Conservation (phyloP, 2,113 vertebrate species). For the Halcyon malimbica region DNA sequence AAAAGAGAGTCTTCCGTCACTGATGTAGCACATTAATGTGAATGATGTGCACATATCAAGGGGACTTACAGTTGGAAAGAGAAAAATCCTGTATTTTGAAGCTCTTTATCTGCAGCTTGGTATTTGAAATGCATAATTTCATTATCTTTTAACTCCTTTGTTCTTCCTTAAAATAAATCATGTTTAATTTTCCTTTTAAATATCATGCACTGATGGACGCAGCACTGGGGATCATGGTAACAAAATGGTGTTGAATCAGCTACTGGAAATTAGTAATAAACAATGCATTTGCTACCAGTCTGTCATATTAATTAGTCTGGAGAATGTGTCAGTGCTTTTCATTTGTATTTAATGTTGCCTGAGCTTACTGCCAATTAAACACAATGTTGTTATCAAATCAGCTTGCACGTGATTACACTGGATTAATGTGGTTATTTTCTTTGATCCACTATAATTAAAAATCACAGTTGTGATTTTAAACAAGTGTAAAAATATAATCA, state of each 20-base stretch:
- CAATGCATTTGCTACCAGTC: slow-evolving; percentile 56
- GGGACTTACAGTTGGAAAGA: not conserved
- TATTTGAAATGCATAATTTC: slow-evolving; percentile 57
- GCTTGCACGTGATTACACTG: slow-evolving; percentile 29
- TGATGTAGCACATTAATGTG: not conserved
- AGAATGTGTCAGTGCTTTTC: slow-evolving; percentile 37
- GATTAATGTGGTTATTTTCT: slow-evolving; percentile 56
- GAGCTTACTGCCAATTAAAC: slow-evolving; percentile 59
- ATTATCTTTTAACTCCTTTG: slow-evolving; percentile 48
- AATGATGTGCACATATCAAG: not conserved
- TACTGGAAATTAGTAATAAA: slow-evolving; percentile 65
- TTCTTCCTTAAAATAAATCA: slow-evolving; percentile 46
- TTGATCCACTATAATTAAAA: slow-evolving; percentile 66
- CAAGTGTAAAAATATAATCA: slow-evolving; percentile 66
- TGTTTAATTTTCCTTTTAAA: slow-evolving; percentile 33
- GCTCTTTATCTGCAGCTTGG: slow-evolving; percentile 31
- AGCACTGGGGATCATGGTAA: not conserved
- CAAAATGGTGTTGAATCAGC: slow-evolving; percentile 59
- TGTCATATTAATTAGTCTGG: slow-evolving; percentile 60
- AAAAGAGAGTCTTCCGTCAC: not conserved
- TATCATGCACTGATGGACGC: slow-evolving; percentile 14
- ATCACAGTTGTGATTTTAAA: slow-evolving; percentile 58
- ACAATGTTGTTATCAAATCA: slow-evolving; percentile 61
- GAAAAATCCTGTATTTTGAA: slow-evolving; percentile 15
- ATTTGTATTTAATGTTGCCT: slow-evolving; percentile 57